These are phyloP conservation scores for Anguilla japonica DNA, from an alignment of 2,113 vertebrate genomes.

Conservation along the genomic window DNA sequence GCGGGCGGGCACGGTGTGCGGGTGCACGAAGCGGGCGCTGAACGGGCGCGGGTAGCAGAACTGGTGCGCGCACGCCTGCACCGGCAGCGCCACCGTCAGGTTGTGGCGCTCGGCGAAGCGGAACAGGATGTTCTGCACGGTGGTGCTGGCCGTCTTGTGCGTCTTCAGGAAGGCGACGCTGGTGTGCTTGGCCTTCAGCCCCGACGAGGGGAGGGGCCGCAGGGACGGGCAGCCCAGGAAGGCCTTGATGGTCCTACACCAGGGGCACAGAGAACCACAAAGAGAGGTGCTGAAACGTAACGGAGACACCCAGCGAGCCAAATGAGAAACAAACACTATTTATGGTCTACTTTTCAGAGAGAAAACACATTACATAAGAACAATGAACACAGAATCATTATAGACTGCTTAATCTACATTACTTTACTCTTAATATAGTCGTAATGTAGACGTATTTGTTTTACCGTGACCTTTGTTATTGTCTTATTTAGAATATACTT, in stretches of 20 bases:
- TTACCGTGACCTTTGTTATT: too few relatives aligned
- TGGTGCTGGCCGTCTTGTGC: conserved; percentile 84
- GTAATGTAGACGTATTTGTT: too few relatives aligned
- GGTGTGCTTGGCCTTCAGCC: conserved; percentile 70
- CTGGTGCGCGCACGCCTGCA: conserved; percentile 76
- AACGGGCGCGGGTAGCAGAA: conserved; percentile 84
- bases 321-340: too few relatives aligned
- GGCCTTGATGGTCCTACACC: conserved; percentile 67
- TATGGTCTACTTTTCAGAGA: too few relatives aligned
- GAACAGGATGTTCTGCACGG: conserved; percentile 85
- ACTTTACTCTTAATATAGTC: too few relatives aligned
- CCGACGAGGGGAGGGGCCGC: conserved; percentile 37
- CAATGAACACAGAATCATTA: too few relatives aligned
- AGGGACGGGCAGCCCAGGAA: conserved; percentile 61
- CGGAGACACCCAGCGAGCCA: too few relatives aligned
- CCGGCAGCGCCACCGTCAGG: conserved; percentile 78
- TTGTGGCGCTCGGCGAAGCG: conserved; percentile 83
- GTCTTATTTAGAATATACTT: background rate
- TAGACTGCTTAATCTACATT: too few relatives aligned
- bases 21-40: conserved; percentile 74
- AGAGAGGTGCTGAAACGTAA: background rate
- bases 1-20: conserved; percentile 71
- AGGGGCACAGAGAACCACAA: background rate
- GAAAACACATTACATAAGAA: too few relatives aligned
- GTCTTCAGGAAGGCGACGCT: conserved; percentile 84